Evolutionary conservation across 2,797 vertebrate genomes (phyloP), one percentile per base, ranked within the genome.

Genomic region (Hippopotamyrus pictus): DNA sequence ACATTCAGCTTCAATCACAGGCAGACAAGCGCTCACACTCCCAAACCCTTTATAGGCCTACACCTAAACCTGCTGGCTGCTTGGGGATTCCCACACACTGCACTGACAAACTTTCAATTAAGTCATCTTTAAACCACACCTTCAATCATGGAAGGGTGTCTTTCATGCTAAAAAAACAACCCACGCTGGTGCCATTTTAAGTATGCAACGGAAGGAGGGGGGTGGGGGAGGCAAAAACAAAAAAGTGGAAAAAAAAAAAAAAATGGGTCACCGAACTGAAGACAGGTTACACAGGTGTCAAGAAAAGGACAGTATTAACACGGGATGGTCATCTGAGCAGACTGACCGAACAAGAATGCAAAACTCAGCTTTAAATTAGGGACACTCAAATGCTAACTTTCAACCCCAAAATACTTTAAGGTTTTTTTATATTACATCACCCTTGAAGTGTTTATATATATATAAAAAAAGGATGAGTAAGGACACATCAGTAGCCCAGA

Each of bases 401-500:
- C 14, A 41, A 79, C 73, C 37, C 73, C 17, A 79, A 44, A 79
- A 79, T 44, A 79, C 73, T 44, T 79, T 33, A 37, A 37, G 69
- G 69, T 73, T 37, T 73, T 76, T 79, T 79, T n/a, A 44, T 37
- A 44, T 22, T 79, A 91, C 37, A 88, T 88, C 89, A 88, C 88
- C 89, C 84, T 84, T 19, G 69, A 79, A 88, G 86, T 90, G 17
- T 89, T 88, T 89, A 88, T 76, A 87, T 14, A 50, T 5, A 41
- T 5, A 41, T 7, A 62, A 86, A 48, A 29, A 46, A 73, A 79
- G 48, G 0, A 87, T n/a, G 3, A 90, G 19, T 46, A 89, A 89
- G 25, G 29, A 90, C 50, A 90, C 92, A 94, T 95, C 93, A 94
- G 94, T 92, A 95, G 62, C 87, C 88, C n/a, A 90, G 33, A 87